phyloP scores from a whole-genome alignment of 2,113 vertebrate genomes.

The Puma concolor region DNA sequence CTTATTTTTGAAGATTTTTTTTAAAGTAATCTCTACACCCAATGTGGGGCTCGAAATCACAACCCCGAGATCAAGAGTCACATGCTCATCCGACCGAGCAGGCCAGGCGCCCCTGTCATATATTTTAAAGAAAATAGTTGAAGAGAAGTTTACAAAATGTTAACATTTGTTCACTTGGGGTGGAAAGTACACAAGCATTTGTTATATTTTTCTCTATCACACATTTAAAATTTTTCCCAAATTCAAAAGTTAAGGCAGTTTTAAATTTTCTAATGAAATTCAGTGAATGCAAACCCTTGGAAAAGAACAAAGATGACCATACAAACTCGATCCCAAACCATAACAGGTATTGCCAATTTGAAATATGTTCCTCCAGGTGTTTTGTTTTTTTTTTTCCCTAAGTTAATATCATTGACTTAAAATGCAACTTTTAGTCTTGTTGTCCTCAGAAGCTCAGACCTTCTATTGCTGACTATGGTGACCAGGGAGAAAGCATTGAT shows the following conservation, averaged over 20 bases:
- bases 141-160: background rate
- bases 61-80: background rate
- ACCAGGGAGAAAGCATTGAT: background rate
- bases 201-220: background rate
- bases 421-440: background rate
- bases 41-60: background rate
- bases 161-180: background rate
- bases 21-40: background rate
- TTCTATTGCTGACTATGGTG: background rate
- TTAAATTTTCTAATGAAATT: conserved; percentile 25
- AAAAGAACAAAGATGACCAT: background rate
- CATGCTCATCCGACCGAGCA: background rate
- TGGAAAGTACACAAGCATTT: background rate
- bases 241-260: background rate
- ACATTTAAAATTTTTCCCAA: background rate
- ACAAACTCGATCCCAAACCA: background rate
- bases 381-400: background rate
- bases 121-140: background rate
- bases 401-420: background rate
- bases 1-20: background rate
- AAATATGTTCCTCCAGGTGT: background rate
- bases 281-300: background rate
- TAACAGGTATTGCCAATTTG: background rate
- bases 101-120: background rate
- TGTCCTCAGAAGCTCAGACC: background rate